Evolutionary conservation across 2,888 invertebrate species (phyloP).

Genomic region (Halictus quadricinctus): DNA sequence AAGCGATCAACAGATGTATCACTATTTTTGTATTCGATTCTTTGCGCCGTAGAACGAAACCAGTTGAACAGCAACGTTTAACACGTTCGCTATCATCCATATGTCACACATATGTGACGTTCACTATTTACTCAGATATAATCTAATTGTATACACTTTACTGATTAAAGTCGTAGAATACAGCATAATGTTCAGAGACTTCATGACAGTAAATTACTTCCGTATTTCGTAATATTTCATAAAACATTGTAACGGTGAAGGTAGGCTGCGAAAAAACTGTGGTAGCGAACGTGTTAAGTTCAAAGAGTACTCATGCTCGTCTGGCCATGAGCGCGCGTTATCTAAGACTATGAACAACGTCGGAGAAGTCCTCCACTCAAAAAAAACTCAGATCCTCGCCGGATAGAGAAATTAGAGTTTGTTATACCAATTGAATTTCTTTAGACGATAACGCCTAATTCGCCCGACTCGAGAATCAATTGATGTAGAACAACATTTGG

Average conservation of each 20-base stretch:
- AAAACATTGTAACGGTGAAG: neutral
- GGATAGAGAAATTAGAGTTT: neutral
- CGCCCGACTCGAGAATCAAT: neutral
- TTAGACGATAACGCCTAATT: neutral
- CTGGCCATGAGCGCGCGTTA: constrained; percentile 7
- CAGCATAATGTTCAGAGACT: neutral
- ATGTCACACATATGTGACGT: neutral
- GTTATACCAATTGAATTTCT: neutral
- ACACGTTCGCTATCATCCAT: neutral
- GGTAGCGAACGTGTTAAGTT: neutral
- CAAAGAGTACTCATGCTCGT: neutral
- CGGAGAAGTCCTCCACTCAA: neutral
- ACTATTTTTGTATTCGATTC: neutral
- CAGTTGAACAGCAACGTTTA: neutral
- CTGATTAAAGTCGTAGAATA: too few relatives aligned
- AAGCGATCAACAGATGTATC: neutral
- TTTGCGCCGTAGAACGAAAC: neutral
- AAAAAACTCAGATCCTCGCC: neutral
- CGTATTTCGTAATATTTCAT: neutral
- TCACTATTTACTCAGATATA: neutral
- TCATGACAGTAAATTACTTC: neutral
- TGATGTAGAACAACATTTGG: neutral
- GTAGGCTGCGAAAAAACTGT: too few relatives aligned
- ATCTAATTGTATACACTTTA: neutral
- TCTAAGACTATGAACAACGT: constrained; percentile 23